Base-by-base conservation (phyloP, 2,888 invertebrate species). In the Cynaeus angustus region DNA sequence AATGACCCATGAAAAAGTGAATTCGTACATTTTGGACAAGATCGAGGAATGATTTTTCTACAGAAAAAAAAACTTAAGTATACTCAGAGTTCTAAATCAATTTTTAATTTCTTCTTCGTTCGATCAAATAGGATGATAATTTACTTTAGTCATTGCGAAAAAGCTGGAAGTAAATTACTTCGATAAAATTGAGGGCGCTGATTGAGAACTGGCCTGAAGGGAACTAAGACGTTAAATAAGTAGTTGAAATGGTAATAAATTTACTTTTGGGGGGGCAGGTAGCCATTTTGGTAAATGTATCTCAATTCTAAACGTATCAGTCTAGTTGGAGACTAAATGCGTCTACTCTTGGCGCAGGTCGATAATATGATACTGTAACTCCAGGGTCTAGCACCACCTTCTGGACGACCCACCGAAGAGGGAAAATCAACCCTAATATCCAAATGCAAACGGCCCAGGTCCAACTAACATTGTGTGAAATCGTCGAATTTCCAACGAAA, bases 351-450 rank as follows among this genome's bases (percentile, higher is more conserved):
- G 70, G 81, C 83, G 82, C 82, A 82, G 83, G 82, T 83, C 83
- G 83, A 83, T 82, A 82, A 77, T 78, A 75, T 79, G 81, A 79
- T 78, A 79, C 79, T 79, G 77, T 81, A 78, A 80, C 78, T 77
- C 75, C 75, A 77, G 70, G 67, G 62, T 45, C 56, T 67, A 77
- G 82, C 79, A 79, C 81, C 79, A 78, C 82, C 83, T 80, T 79
- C 79, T 77, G 77, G 77, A 53, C 61, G 28, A 61, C 56, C 64
- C 55, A 64, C 62, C 52, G 56, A 33, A 56, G 43, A 62, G 50
- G 64, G 64, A 68, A 68, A 64, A 43, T 68, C 68, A 64, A 26
- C 70, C 66, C 66, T 66, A 62, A 65, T 28, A 66, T 66, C 53
- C 59, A 10, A 55, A 58, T 45, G 37, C 69, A 53, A 58, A 69